Evolutionary conservation across 2,797 vertebrate species (phyloP), one percentile per base, ranked within the genome.

Genomic region (Sciaenops ocellatus): DNA sequence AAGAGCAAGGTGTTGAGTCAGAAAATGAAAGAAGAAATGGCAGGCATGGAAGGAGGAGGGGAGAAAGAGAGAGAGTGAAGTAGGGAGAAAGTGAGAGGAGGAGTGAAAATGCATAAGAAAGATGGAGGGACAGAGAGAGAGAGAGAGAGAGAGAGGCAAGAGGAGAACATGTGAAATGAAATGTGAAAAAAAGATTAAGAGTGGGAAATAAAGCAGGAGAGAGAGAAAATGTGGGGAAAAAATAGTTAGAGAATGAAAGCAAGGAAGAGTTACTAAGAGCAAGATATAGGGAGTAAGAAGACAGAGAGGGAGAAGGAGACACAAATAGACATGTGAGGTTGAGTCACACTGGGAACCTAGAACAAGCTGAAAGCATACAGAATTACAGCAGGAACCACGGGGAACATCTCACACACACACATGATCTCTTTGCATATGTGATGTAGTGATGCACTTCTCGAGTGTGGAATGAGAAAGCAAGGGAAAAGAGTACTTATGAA

Each of bases 1-100:
- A 89, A 94, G 90, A 91, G 86, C 87, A 91, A 94, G 93, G 92
- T 93, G 94, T 95, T 95, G 95, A 96, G 94, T 95, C 94, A 95
- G 91, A 95, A 91, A 93, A 93, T 89, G 85, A 92, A 94, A 91
- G 88, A 76, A 85, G 83, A 87, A 81, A 90, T 75, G 80, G 82
- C 76, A 87, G 87, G 70, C 72, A 83, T 46, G 75, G 78, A 73
- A 60, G 67, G 69, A 82, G 71, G 61, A 42, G 54, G 69, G 54
- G 78, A 28, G 24, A 57, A 69, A 22, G 60, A n/a, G 50, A 22
- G 52, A 65, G 79, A 68, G 73, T 38, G 64, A 78, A 59, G 73
- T 5, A 60, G 56, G 62, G 66, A 71, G 78, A 63, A 79, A 71
- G 70, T 46, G 80, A 85, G 65, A 69, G 41, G 69, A 59, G 65